phyloP scores from a whole-genome alignment of 2,113 vertebrate species.

The Rhinolophus ferrumequinum region DNA sequence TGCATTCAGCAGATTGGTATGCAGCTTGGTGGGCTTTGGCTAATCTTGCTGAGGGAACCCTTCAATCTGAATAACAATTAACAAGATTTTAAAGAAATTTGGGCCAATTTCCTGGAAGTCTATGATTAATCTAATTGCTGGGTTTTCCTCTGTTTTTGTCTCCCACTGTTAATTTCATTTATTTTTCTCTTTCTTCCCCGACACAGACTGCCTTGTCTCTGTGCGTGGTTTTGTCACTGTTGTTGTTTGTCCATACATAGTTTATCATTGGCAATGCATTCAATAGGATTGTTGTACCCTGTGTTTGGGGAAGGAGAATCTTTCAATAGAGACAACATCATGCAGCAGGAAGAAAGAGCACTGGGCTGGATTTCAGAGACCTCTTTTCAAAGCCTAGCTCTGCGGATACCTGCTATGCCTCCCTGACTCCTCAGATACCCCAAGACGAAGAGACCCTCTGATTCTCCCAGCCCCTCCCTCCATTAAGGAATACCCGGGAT shows the following conservation, averaged over 20 bases:
- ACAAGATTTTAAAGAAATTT: constrained; percentile 84
- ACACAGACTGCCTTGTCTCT: constrained; percentile 82
- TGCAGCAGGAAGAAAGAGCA: constrained; percentile 44
- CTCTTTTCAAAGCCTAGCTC: constrained; percentile 22
- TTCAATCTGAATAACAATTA: constrained; percentile 84
- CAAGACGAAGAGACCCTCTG: background rate
- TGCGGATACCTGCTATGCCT: background rate
- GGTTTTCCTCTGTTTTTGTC: constrained; percentile 84
- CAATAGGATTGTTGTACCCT: constrained; percentile 73
- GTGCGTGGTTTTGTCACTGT: constrained; percentile 73
- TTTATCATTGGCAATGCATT: constrained; percentile 76
- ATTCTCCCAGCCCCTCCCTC: background rate
- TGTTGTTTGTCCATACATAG: constrained; percentile 80
- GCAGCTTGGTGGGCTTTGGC: constrained; percentile 78
- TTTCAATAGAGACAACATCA: constrained; percentile 72
- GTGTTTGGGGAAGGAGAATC: constrained; percentile 72
- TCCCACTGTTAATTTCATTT: constrained; percentile 84
- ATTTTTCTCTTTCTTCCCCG: constrained; percentile 80
- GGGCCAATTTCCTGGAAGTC: constrained; percentile 84
- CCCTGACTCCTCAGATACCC: background rate
- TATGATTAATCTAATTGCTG: constrained; percentile 84
- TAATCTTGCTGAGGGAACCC: constrained; percentile 80
- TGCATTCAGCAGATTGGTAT: constrained; percentile 72
- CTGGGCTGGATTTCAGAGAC: constrained; percentile 70
- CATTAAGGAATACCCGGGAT: background rate